Evolutionary conservation across 2,113 vertebrate species (phyloP), one percentile per base, ranked within the genome.

Genomic region (Podiceps cristatus): DNA sequence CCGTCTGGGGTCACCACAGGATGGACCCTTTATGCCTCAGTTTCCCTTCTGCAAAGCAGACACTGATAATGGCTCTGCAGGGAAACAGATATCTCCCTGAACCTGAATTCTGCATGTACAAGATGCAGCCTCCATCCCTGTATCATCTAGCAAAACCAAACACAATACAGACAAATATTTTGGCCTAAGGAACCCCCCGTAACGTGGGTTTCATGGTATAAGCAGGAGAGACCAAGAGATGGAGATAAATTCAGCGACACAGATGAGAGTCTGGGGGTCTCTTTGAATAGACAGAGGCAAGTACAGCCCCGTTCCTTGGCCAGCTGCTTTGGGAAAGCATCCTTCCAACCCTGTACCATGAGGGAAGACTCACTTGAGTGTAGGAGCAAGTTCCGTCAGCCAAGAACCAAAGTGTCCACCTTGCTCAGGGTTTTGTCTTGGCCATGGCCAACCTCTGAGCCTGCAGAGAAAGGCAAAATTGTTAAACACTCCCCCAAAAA

Each of bases 111-210:
- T 66, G 25, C 28, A 19, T 0, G 0, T 35, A 13, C 3, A 40
- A 58, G 40, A 40, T 22, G 40, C 27, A 74, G 11, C 7, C 11
- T 55, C 24, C 55, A 47, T 10, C 28, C 13, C 22, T 47, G 2
- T 3, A 7, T 27, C 37, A 29, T 3, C 25, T 55, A 19, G 9
- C 20, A 63, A n/a, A 62, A 8, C 3, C 37, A 74, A 77, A 68
- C 28, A 0, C 10, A 27, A 18, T 2, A 15, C 1, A 47, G 31
- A 45, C 13, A 66, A 84, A 22, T 25, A 16, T 6, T 71, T 63
- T n/a, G 45, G 37, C 9, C n/a, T 45, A 9, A 53, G 17, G n/a
- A 84, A 15, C 0, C 1, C 6, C 9, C 11, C 4, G 0, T 10
- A 18, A 13, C 1, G 9, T 14, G 67, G 3, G 2, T 28, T 40